A percentile compares a stretch with the other conserved stretches of the same genome.
Evolutionary conservation across 1,140 invertebrate genomes (phyloP).

Genomic region (Drosophila yakuba): DNA sequence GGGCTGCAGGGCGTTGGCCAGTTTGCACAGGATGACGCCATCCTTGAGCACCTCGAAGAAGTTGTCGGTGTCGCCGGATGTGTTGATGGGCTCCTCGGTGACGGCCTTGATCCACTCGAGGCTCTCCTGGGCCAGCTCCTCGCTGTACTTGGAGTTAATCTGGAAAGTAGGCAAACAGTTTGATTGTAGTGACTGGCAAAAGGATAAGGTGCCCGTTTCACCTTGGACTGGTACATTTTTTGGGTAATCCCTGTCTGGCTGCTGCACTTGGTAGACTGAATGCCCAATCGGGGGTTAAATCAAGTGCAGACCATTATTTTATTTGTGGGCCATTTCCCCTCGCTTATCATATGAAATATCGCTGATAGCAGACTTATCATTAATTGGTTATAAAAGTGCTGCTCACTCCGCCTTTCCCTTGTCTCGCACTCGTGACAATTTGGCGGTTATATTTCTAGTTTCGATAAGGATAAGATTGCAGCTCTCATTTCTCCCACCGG

Average conservation of each 20-base stretch:
- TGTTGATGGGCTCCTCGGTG: constrained; percentile 92
- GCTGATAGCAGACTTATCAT: constrained; percentile 63
- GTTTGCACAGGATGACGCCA: constrained; percentile 93
- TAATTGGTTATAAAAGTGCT: constrained; percentile 66
- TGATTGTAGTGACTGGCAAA: background rate
- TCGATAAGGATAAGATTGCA: constrained; percentile 68
- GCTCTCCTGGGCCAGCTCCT: constrained; percentile 94
- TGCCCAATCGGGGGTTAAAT: constrained; percentile 32
- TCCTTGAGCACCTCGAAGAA: constrained; percentile 95
- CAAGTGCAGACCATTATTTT: constrained; percentile 22
- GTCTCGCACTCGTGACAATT: constrained; percentile 32
- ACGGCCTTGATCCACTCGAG: constrained; percentile 95
- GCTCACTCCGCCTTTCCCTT: constrained; percentile 7
- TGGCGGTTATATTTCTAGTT: constrained; percentile 56
- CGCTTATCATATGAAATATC: constrained; percentile 55
- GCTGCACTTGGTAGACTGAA: constrained; percentile 37
- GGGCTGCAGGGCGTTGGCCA: constrained; percentile 92
- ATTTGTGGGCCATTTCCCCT: constrained; percentile 38
- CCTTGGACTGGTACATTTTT: constrained; percentile 68
- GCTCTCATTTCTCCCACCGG: constrained; percentile 9
- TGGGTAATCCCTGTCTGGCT: constrained; percentile 9
- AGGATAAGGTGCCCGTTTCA: constrained; percentile 1
- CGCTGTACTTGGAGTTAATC: constrained; percentile 98
- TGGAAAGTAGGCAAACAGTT: constrained; percentile 82
- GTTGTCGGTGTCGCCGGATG: constrained; percentile 95